Conservation (phyloP, 1,140 invertebrate species). For the Lamellibrachia luymesi region DNA sequence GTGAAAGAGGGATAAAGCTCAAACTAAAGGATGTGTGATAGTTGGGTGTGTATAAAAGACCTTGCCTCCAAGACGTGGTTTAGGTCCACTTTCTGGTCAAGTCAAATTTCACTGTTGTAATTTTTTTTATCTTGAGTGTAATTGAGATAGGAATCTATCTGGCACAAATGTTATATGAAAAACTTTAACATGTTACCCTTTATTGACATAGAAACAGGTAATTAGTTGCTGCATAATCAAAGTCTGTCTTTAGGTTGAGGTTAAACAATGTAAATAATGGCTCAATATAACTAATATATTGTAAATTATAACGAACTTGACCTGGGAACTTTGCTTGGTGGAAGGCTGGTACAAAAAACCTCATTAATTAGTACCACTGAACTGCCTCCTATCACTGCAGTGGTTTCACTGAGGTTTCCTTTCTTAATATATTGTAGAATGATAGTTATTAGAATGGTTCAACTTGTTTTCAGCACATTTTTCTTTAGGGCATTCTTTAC, state of each 20-base stretch:
- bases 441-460: neutral
- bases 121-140: neutral
- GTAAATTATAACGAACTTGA: neutral
- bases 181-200: too few species aligned
- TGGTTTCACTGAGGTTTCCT: neutral
- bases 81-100: neutral
- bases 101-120: neutral
- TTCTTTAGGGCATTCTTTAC: neutral
- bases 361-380: neutral
- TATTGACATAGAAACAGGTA: too few species aligned
- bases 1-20: neutral
- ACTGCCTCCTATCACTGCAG: neutral
- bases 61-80: neutral
- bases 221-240: neutral
- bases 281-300: neutral
- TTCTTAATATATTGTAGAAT: neutral
- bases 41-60: neutral
- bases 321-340: neutral
- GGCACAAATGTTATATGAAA: too few species aligned
- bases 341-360: neutral
- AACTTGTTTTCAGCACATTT: neutral
- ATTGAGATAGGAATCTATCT: neutral
- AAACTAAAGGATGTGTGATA: neutral
- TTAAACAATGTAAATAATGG: neutral
- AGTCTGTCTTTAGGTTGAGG: neutral